Evolutionary conservation across 2,797 vertebrate species (phyloP).

Genomic region (Bovichtus diacanthus): DNA sequence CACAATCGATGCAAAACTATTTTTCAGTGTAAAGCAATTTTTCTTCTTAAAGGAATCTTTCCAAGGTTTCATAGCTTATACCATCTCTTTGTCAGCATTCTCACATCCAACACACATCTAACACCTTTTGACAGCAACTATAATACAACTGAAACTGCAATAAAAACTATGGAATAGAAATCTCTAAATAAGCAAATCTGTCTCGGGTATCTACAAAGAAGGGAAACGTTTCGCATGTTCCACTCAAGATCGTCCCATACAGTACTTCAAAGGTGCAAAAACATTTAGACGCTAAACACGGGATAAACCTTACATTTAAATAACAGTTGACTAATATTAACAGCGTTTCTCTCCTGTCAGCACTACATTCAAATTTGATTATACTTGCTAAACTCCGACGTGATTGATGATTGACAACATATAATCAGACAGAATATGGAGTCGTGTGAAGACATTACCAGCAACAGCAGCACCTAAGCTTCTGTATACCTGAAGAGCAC

Average conservation of each 20-base stretch:
- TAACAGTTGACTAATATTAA: constrained; percentile 44
- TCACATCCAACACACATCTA: constrained; percentile 45
- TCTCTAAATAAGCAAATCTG: constrained; percentile 41
- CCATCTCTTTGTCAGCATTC: constrained; percentile 60
- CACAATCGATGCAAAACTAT: constrained; percentile 29
- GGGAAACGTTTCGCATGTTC: constrained; percentile 38
- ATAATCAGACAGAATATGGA: constrained; percentile 21
- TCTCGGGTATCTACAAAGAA: constrained; percentile 45
- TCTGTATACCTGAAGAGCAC: constrained; percentile 38
- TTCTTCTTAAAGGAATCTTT: constrained; percentile 59
- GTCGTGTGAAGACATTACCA: constrained; percentile 23
- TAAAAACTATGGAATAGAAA: constrained; percentile 37
- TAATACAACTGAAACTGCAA: constrained; percentile 58
- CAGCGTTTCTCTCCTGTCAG: constrained; percentile 36
- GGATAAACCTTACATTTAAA: constrained; percentile 20
- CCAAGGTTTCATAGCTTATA: constrained; percentile 69
- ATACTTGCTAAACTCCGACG: constrained; percentile 50
- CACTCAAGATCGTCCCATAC: constrained; percentile 55
- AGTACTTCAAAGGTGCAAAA: constrained; percentile 82
- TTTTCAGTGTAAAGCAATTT: constrained; percentile 70
- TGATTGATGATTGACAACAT: constrained; percentile 42
- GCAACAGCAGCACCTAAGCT: constrained; percentile 32
- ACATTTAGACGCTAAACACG: constrained; percentile 44
- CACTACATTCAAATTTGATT: constrained; percentile 75
- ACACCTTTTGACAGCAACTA: constrained; percentile 44